Base-by-base conservation (phyloP, 2,888 invertebrate genomes). In the Idaea biselata region DNA sequence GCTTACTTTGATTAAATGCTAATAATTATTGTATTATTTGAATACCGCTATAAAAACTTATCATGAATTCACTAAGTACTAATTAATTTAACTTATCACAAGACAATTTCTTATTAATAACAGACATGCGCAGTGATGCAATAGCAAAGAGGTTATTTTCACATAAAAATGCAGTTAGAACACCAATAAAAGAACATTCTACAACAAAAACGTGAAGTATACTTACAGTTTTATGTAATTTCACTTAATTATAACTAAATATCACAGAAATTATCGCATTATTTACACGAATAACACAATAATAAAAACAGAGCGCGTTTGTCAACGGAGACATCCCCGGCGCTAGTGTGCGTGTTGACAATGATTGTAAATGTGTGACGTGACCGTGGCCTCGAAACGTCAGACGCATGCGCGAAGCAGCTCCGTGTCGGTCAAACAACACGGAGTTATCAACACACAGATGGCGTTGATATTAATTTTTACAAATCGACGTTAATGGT, bases 321-420 rank as follows among this genome's bases (percentile, higher is more conserved):
- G 81, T 80, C 86, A 83, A 74, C 71, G 73, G 70, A 69, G 80
- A 78, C 77, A 67, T 73, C 74, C 70, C 68, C 64, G 68, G 69
- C 78, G 78, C 77, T 79, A 80, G 86, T 87, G 87, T 86, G 86
- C 72, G 83, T 78, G 72, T 60, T 65, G 68, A 68, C 75, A 69
- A 78, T 75, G 81, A 82, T 86, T 74, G 79, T 82, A 17, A 18
- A 18, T 14, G 16, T 56, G 55, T 14, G n/a, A n/a, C 75, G 83
- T 87, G 87, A 79, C 88, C 86, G 80, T 86, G 89, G 86, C 88
- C 88, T 87, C 86, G 80, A 82, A 77, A 70, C 65, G 67, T 66
- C 68, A 67, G 75, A 80, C 90, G 88, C 91, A 88, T 89, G 91
- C 89, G 89, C 83, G 67, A 61, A 61, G 63, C 61, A 58, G 58